Evolutionary conservation across 1,140 invertebrate species (phyloP).

Genomic region (Heliothis subflexa): DNA sequence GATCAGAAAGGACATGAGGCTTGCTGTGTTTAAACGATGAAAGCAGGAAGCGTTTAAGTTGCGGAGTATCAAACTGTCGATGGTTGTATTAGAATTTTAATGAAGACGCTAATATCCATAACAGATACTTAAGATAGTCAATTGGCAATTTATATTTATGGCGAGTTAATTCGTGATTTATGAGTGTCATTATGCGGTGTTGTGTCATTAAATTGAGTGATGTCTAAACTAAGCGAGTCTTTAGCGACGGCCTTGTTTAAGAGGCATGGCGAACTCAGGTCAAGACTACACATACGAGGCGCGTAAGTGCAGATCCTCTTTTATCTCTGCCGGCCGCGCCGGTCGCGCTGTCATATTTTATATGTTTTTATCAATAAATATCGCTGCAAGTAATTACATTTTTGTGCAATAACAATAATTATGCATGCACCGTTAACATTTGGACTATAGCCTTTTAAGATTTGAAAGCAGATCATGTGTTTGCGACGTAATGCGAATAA

Average conservation of each 20-base stretch:
- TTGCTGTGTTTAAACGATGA: neutral
- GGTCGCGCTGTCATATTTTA: conserved; percentile 75
- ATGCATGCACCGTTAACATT: conserved; percentile 50
- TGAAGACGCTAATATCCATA: neutral
- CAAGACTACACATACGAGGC: conserved; percentile 70
- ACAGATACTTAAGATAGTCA: neutral
- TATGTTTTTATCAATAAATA: conserved; percentile 76
- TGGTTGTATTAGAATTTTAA: neutral
- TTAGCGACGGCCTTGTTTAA: neutral
- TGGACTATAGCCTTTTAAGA: conserved; percentile 37
- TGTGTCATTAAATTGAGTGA: too few relatives aligned
- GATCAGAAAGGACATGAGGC: conserved; percentile 1
- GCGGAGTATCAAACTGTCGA: neutral
- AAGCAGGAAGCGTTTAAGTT: neutral
- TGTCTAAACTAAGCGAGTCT: neutral
- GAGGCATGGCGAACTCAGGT: neutral
- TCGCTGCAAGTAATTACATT: conserved; percentile 57
- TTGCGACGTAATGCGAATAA: conserved; percentile 17
- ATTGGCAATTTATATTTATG: neutral
- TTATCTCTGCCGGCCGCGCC: conserved; percentile 76
- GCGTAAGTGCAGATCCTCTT: conserved; percentile 83
- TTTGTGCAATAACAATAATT: conserved; percentile 54
- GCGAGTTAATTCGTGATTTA: neutral
- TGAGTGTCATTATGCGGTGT: neutral
- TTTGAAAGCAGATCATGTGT: conserved; percentile 31